Conservation (phyloP, 2,888 invertebrate species). For the Subacronicta megacephala region DNA sequence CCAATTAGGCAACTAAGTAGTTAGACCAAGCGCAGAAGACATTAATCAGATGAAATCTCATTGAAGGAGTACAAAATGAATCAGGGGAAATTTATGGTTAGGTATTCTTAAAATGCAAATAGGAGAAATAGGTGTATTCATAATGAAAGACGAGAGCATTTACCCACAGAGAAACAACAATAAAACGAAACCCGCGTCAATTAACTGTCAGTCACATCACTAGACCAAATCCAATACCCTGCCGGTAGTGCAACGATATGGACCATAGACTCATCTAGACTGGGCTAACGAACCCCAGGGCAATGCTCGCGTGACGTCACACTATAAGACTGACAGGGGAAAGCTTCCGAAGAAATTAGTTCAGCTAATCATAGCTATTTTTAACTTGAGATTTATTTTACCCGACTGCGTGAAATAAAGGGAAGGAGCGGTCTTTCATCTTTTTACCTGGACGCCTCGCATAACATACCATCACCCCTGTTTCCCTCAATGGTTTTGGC, state of each 20-base stretch:
- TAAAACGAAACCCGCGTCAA: neutral
- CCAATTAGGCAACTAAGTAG: no score
- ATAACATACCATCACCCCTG: no score
- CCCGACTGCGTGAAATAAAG: neutral
- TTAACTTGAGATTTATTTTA: conserved; percentile 3
- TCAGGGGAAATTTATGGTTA: no score
- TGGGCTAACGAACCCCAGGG: conserved; percentile 49
- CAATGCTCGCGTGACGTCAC: conserved; percentile 51
- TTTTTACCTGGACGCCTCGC: no score
- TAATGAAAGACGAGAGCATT: no score
- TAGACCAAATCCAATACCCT: conserved; percentile 11
- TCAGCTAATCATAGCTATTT: conserved; percentile 29
- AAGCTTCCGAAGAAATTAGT: conserved; percentile 47
- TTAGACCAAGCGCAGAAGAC: no score
- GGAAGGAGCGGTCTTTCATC: no score
- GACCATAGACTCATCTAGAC: conserved; percentile 40
- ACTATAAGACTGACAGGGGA: conserved; percentile 53
- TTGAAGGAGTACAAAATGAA: no score
- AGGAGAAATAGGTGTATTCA: no score
- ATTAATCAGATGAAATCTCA: no score
- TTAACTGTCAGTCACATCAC: conserved; percentile 14
- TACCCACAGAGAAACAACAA: neutral
- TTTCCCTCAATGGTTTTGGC: no score
- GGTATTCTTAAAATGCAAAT: no score
- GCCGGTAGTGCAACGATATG: conserved; percentile 9